Percentiles rank a stretch among this genome's conserved stretches.
Evolutionary conservation across 2,888 invertebrate genomes (phyloP).

Genomic region (Philonicus albiceps): DNA sequence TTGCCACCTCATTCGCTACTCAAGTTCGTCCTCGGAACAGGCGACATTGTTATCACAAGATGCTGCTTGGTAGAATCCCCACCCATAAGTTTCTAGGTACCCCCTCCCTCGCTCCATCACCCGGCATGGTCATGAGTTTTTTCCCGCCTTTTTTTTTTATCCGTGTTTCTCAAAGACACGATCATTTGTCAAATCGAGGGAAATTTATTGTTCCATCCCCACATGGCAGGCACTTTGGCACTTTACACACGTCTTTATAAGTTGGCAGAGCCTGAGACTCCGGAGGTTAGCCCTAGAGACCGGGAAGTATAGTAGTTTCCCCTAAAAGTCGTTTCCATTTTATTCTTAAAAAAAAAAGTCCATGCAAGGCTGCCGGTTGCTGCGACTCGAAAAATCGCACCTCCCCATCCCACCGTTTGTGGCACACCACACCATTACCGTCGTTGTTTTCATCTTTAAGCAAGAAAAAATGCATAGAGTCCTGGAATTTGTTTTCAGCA

Average conservation of each 20-base stretch:
- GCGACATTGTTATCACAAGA: slow-evolving; percentile 34
- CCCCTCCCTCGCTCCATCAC: neutral
- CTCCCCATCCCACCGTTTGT: neutral
- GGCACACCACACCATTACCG: neutral
- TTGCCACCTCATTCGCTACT: slow-evolving; percentile 34
- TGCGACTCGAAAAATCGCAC: neutral
- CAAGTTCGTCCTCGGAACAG: slow-evolving; percentile 15
- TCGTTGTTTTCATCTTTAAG: neutral
- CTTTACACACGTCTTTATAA: slow-evolving; percentile 42
- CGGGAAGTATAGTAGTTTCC: neutral
- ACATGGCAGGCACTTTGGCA: slow-evolving; percentile 40
- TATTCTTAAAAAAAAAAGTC: neutral
- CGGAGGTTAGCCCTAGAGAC: neutral
- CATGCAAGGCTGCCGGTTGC: neutral
- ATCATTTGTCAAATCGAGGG: slow-evolving; percentile 43
- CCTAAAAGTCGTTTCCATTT: neutral
- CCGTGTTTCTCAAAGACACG: slow-evolving; percentile 29
- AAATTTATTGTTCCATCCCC: slow-evolving; percentile 41
- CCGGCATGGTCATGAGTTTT: neutral
- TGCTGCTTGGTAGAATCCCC: neutral
- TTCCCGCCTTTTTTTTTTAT: neutral
- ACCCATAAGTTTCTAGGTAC: neutral
- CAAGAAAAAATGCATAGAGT: neutral
- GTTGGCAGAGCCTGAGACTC: neutral
- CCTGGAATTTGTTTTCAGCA: slow-evolving; percentile 1